Base-by-base conservation (phyloP, 53 echinoderm and acorn worm species). In the Arbacia lixula region DNA sequence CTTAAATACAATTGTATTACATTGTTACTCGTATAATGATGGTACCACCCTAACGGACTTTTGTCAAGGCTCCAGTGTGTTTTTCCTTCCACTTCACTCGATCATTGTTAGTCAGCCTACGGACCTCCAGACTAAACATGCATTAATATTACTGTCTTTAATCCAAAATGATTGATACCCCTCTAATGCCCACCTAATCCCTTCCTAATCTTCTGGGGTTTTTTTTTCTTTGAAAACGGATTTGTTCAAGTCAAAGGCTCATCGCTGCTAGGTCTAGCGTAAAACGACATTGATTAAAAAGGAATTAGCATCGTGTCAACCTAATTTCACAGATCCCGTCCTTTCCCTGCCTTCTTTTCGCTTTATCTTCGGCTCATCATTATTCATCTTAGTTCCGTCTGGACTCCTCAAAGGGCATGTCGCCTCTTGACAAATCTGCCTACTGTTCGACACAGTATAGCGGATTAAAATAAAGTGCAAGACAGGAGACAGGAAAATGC, bases 111-210 rank as follows among this genome's bases (percentile, higher is more conserved):
- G n/a, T n/a, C n/a, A n/a, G n/a, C n/a, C n/a, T n/a, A n/a, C n/a
- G n/a, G n/a, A n/a, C n/a, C n/a, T n/a, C n/a, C n/a, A n/a, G n/a
- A n/a, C n/a, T n/a, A 14, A 46, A 29, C 19, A 53, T 11, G 21
- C 50, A 74, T 74, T 74, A 74, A 74, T 74, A 34, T 74, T 53
- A 52, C 74, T 50, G 74, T 74, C 31, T 27, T 11, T 22, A 74
- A 53, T 53, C 74, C 53, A 4, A n/a, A 8, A 19, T 53, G 53
- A 74, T 74, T 53, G 46, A 52, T 74, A 74, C 49, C 8, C 46
- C 1, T 16, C 43, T 49, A 71, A 71, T 40, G 41, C 29, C 29
- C 24, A 25, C 28, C 6, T 20, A 46, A 49, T 34, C 74, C 53
- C n/a, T n/a, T 34, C 9, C 31, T 6, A 53, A 74, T 74, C 74